These are phyloP conservation scores for Betta splendens DNA, from an alignment of 2,797 vertebrate species.

Conservation along the genomic window DNA sequence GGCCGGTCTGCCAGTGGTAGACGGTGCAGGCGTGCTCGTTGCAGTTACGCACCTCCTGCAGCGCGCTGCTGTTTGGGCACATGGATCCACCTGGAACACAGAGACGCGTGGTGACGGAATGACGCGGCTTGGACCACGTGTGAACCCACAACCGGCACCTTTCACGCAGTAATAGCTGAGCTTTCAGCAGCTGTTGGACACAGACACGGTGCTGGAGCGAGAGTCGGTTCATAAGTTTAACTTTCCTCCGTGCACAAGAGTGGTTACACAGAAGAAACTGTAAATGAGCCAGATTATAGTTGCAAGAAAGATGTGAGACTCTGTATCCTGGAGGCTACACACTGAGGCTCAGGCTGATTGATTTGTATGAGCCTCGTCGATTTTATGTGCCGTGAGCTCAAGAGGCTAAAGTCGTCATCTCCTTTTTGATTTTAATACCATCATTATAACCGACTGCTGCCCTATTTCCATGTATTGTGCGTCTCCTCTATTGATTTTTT, in stretches of 20 bases:
- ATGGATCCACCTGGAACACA: slow-evolving; percentile 82
- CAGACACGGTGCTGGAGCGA: background rate
- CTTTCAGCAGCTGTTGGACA: background rate
- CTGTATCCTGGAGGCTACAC: slow-evolving; percentile 3
- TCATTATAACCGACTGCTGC: background rate
- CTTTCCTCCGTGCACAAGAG: background rate
- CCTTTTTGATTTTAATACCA: background rate
- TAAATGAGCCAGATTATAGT: slow-evolving; percentile 10
- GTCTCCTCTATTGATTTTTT: background rate
- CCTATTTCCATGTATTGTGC: background rate
- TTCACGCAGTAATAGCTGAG: too few relatives aligned
- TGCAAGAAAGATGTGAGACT: slow-evolving; percentile 6
- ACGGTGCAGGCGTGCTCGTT: slow-evolving; percentile 96
- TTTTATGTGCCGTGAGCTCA: background rate
- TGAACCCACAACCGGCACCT: too few relatives aligned
- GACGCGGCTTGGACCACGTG: too few relatives aligned
- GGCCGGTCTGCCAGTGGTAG: slow-evolving; percentile 96
- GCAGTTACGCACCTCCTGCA: slow-evolving; percentile 93
- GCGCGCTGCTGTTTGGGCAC: slow-evolving; percentile 91
- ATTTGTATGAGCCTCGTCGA: slow-evolving; percentile 12
- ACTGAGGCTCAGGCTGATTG: slow-evolving; percentile 8
- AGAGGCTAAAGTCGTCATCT: background rate
- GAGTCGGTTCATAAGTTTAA: slow-evolving; percentile 1
- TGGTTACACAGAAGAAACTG: background rate
- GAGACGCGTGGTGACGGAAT: background rate